phyloP scores from a whole-genome alignment of 2,888 invertebrate genomes.

The Pollenia angustigena region DNA sequence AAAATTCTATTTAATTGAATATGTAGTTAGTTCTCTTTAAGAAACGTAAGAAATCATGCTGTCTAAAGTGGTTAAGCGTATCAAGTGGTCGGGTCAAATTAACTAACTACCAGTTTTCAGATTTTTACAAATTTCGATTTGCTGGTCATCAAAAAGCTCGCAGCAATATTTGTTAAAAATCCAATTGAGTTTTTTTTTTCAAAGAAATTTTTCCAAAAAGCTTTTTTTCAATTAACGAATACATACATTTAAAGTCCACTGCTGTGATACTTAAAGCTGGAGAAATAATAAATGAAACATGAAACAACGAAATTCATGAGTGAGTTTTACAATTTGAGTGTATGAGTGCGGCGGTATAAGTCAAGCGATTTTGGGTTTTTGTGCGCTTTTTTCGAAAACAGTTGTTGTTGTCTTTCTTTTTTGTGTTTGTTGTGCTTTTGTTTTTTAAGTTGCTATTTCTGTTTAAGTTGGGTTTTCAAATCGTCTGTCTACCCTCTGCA shows the following conservation, averaged over 20 bases:
- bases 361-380: conserved; percentile 3
- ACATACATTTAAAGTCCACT: conserved; percentile 3
- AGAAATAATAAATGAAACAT: conserved; percentile 21
- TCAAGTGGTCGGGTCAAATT: too few relatives aligned
- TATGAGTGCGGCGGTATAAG: conserved; percentile 16
- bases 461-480: conserved; percentile 69
- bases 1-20: too few relatives aligned
- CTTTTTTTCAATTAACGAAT: background rate
- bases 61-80: too few relatives aligned
- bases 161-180: too few relatives aligned
- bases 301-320: conserved; percentile 31
- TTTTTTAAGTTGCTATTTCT: conserved; percentile 21
- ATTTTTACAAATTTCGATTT: too few relatives aligned
- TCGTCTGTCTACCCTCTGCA: conserved; percentile 59
- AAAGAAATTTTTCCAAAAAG: background rate
- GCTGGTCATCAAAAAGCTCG: too few relatives aligned
- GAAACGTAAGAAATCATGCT: background rate
- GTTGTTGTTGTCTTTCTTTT: conserved; percentile 48
- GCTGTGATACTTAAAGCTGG: conserved; percentile 20
- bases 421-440: conserved; percentile 42
- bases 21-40: too few relatives aligned
- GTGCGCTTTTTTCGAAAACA: conserved; percentile 33
- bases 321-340: conserved; percentile 8
- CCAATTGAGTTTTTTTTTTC: background rate
- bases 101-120: too few relatives aligned